Base-by-base conservation (phyloP, 2,888 invertebrate genomes). In the Standfussiana lucernea region DNA sequence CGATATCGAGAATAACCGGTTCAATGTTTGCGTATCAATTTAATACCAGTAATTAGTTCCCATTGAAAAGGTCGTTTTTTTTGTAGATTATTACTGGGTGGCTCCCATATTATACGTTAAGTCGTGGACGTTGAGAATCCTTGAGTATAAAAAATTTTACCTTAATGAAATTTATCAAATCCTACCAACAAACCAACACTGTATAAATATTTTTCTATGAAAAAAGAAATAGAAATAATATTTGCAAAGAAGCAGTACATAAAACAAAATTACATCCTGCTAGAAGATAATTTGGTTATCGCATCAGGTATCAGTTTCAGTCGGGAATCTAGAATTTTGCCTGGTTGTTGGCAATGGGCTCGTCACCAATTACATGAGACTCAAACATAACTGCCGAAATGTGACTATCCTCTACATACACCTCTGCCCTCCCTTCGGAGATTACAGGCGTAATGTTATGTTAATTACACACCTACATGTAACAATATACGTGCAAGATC, bases 21-120 rank as follows among this genome's bases (percentile, higher is more conserved):
- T 74, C 40, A 67, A 61, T 69, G 74, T 72, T 82, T 76, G 77
- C 65, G 53, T 76, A 75, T 69, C 24, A 50, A 66, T 75, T 65
- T 68, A 77, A 80, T 78, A 70, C 66, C 53, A 45, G 59, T 79
- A 82, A 82, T 85, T 78, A 79, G 72, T 84, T 82, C 11, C 28
- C 67, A 78, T 78, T 84, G 61, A 79, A 82, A 85, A 80, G 80
- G 85, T 86, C 78, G n/a, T 45, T 42, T 69, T 73, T 75, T 76
- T 80, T 65, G 28, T 66, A 47, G 21, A 32, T 62, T 40, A 59
- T 76, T 65, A 65, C 40, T 40, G 32, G 37, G 18, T 32, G 3
- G 28, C 47, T 78, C 32, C 37, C 45, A 37, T n/a, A 37, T 40
- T 59, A 32, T 59, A 8, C 7, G 32, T 59, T 62, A 62, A 62